These are phyloP conservation scores for Liparis tanakae DNA, from an alignment of 2,797 vertebrate species.

Conservation along the genomic window DNA sequence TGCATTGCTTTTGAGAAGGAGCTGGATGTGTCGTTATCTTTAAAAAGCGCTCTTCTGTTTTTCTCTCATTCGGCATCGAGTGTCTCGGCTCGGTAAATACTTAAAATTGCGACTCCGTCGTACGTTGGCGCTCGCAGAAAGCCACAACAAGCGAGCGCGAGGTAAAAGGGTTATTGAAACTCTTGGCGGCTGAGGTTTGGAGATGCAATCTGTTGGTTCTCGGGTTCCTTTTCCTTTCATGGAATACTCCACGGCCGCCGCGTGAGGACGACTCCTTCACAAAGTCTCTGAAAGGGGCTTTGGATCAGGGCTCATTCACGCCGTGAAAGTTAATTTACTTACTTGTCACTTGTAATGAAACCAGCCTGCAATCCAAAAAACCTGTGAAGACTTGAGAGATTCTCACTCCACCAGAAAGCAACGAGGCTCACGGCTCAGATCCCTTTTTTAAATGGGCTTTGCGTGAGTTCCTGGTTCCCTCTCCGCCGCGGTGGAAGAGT, in stretches of 20 bases:
- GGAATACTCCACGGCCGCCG: background rate
- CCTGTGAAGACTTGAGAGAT: conserved; percentile 4
- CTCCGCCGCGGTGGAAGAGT: background rate
- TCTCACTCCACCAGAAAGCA: conserved; percentile 1
- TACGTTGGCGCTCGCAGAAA: conserved; percentile 8
- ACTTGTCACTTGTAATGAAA: conserved; percentile 30
- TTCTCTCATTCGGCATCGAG: conserved; percentile 10
- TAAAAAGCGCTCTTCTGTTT: background rate
- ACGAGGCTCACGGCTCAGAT: background rate
- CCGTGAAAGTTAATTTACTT: conserved; percentile 28
- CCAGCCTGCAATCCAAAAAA: conserved; percentile 22
- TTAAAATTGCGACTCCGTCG: conserved; percentile 9
- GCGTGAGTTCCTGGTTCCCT: background rate
- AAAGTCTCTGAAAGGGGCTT: conserved; percentile 18
- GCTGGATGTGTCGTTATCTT: conserved; percentile 21
- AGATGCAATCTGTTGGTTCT: conserved; percentile 6
- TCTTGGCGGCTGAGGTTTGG: background rate
- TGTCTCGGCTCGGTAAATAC: background rate
- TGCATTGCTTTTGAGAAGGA: conserved; percentile 26
- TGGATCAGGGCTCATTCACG: conserved; percentile 18
- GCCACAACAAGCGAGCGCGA: conserved; percentile 8
- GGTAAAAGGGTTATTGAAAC: too few relatives aligned
- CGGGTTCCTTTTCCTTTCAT: conserved; percentile 32
- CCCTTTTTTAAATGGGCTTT: background rate
- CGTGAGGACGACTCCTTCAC: conserved; percentile 8